Percentiles rank a stretch among this genome's conserved stretches.
These are phyloP conservation scores for Macrosteles quadrilineatus DNA, from an alignment of 1,140 invertebrate genomes.

Conservation along the genomic window DNA sequence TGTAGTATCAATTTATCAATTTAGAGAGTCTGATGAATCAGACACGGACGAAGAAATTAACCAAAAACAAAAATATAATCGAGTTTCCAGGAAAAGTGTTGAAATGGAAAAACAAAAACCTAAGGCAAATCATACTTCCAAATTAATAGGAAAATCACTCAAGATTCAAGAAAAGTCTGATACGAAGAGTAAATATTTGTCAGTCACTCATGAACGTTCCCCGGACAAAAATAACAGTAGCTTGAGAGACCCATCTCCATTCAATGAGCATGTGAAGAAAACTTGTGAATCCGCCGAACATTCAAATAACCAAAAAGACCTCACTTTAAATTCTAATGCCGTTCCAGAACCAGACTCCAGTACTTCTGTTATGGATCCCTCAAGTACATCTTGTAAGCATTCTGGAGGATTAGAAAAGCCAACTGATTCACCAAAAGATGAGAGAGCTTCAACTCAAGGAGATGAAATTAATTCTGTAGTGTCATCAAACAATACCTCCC, in stretches of 20 bases:
- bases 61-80: not conserved
- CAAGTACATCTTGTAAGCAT: not conserved
- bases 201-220: not conserved
- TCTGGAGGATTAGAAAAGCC: not conserved
- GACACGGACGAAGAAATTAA: not conserved
- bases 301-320: no score
- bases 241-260: not conserved
- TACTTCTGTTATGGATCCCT: not conserved
- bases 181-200: not conserved
- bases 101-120: not conserved
- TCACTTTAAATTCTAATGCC: not conserved
- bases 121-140: not conserved
- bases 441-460: not conserved
- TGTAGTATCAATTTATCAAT: slow-evolving; percentile 14
- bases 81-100: not conserved
- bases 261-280: not conserved
- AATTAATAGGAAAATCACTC: not conserved
- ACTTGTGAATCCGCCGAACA: not conserved
- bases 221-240: not conserved
- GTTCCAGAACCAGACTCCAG: slow-evolving; percentile 17
- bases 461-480: not conserved
- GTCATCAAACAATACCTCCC: not conserved
- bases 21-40: not conserved
- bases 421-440: not conserved
- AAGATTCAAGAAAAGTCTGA: not conserved